Evolutionary conservation across 2,113 vertebrate species (phyloP), one percentile per base, ranked within the genome.

Genomic region (Prinia subflava): DNA sequence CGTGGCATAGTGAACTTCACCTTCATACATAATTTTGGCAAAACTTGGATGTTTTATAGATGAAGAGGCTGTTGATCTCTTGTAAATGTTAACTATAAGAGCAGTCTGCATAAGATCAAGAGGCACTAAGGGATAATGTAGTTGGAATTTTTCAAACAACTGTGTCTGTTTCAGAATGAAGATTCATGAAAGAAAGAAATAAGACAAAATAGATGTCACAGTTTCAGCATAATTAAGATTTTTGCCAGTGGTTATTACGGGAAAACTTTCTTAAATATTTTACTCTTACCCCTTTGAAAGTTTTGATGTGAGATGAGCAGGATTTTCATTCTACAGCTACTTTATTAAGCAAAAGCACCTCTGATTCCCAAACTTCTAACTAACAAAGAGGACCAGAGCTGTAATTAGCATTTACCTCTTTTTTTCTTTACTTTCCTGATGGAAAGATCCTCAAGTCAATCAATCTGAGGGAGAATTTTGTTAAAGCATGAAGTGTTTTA

Each of bases 131-230:
- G 87, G 79, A 97, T 96, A 96, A 97, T 55, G 77, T 97, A 97
- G 96, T 92, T 96, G 74, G 74, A 88, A 55, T 93, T 97, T 96
- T 96, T 95, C 83, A 94, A 97, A 97, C 90, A 97, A 89, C 89
- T 93, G 28, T 92, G 60, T 97, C 89, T 94, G 88, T 96, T 96
- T 94, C 55, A 94, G 92, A 95, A 95, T 96, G 83, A 96, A 96
- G 83, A 95, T 80, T 97, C 78, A 77, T 39, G 25, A 87, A 95
- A 75, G 89, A 87, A 87, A 87, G 11, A 85, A 87, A 70, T 62
- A 95, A 97, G 95, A 96, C 75, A 96, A 95, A 97, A 94, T 73
- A 96, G 65, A 91, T 95, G 71, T 95, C 73, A 89, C 69, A 85
- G 87, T 96, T 97, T 94, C 80, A 94, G 76, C 70, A 93, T 95